A percentile compares a stretch with the other conserved stretches of the same genome.
Conservation (phyloP, 2,797 vertebrate species). For the Pelochelys cantorii region DNA sequence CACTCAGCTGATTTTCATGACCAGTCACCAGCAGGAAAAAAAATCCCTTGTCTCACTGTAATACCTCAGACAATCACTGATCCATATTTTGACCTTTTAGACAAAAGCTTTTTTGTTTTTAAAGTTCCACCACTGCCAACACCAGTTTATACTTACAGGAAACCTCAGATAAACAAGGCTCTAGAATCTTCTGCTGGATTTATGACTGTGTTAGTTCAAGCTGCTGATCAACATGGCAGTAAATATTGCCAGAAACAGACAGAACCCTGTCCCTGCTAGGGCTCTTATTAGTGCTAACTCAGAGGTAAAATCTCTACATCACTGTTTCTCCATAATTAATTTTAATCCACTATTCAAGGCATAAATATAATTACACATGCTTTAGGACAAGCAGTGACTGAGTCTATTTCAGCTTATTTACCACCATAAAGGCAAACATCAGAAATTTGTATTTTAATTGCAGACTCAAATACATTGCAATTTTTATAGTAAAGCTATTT, state of each 20-base stretch:
- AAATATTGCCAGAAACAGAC: not conserved
- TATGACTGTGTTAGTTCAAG: not conserved
- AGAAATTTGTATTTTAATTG: conserved; percentile 35
- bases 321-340: conserved; percentile 12
- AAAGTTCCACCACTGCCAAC: not conserved
- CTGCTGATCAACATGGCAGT: not conserved
- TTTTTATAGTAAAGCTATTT: conserved; percentile 43
- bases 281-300: not conserved
- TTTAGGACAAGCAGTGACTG: not conserved
- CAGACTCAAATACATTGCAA: conserved; percentile 16
- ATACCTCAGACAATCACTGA: not conserved
- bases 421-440: conserved; percentile 7
- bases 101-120: too few species aligned
- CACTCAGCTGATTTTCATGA: not conserved
- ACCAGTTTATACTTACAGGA: not conserved
- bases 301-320: not conserved
- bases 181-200: not conserved
- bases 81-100: not conserved
- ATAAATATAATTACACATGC: not conserved
- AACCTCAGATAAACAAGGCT: not conserved
- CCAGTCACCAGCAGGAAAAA: not conserved
- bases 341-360: conserved; percentile 24
- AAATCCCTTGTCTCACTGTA: not conserved
- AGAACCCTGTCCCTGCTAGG: not conserved
- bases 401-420: not conserved